Conservation (phyloP, 1,140 invertebrate species). For the Drosophila azteca region DNA sequence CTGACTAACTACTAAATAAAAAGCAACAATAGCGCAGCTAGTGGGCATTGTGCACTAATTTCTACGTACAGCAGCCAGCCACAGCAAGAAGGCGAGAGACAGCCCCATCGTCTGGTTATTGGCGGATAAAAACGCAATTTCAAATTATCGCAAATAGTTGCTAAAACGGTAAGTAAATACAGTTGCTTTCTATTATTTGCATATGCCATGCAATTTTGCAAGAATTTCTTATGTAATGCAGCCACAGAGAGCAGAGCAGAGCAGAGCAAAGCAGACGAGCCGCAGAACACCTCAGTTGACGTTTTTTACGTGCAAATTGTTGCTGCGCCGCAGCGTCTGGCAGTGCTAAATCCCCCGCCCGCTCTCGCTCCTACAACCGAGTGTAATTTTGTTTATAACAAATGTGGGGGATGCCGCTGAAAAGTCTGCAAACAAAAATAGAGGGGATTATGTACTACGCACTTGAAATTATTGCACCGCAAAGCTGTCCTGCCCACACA, state of each 20-base stretch:
- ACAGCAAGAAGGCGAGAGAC: not conserved
- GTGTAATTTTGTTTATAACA: constrained; percentile 31
- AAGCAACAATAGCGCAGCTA: not conserved
- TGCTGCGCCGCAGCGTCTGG: constrained; percentile 31
- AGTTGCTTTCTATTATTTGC: constrained; percentile 8
- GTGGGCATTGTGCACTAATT: constrained; percentile 1
- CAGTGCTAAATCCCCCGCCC: constrained; percentile 6
- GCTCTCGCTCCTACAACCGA: too few relatives aligned
- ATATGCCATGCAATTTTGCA: constrained; percentile 12
- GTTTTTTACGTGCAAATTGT: constrained; percentile 49
- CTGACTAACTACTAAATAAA: constrained; percentile 6
- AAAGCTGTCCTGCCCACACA: too few relatives aligned
- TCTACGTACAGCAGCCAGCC: not conserved
- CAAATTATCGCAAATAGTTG: constrained; percentile 44
- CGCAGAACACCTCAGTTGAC: constrained; percentile 19
- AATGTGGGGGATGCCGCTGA: too few relatives aligned
- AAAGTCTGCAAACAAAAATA: too few relatives aligned
- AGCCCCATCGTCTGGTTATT: constrained; percentile 5
- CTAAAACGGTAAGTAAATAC: constrained; percentile 44
- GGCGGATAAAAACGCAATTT: constrained; percentile 10
- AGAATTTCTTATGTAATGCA: constrained; percentile 43
- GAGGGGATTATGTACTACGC: too few relatives aligned
- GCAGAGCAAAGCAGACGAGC: not conserved
- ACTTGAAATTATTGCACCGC: too few relatives aligned
- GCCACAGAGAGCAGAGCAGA: not conserved